A percentile compares a stretch with the other conserved stretches of the same genome.
Evolutionary conservation across 1,140 invertebrate species (phyloP).

Genomic region (Diprion similis): DNA sequence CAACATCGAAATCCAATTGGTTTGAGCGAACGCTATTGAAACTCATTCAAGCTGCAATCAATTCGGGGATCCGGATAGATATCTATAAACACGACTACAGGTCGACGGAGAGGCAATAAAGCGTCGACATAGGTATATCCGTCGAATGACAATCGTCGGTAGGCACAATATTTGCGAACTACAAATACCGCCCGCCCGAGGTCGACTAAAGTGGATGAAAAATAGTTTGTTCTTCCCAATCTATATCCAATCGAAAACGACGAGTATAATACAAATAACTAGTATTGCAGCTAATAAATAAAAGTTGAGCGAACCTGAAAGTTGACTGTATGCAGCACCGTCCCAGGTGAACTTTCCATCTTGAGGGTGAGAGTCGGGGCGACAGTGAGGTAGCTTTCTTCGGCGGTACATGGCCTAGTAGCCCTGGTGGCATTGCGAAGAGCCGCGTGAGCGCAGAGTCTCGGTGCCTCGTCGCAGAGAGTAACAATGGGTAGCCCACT

Average conservation of each 20-base stretch:
- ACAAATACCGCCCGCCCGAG: background rate
- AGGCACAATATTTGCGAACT: no score
- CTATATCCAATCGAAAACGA: background rate
- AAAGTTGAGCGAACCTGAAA: constrained; percentile 50
- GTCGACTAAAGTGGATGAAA: background rate
- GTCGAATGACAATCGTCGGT: no score
- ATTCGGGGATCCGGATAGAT: no score
- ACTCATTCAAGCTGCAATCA: no score
- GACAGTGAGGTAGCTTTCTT: constrained; percentile 81
- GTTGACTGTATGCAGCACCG: constrained; percentile 62
- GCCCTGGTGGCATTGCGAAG: constrained; percentile 75
- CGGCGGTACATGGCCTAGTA: constrained; percentile 75
- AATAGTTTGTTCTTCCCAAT: background rate
- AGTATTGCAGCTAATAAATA: constrained; percentile 17
- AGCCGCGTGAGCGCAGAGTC: constrained; percentile 82
- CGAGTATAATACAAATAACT: constrained; percentile 12
- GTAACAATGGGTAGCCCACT: constrained; percentile 63
- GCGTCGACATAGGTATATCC: no score
- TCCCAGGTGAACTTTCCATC: constrained; percentile 59
- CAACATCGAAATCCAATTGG: no score
- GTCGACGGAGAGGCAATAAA: no score
- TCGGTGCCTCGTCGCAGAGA: constrained; percentile 79
- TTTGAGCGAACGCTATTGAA: no score
- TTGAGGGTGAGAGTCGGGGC: constrained; percentile 62
- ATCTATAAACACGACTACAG: no score